Conservation (phyloP, 2,113 vertebrate genomes). For the Heterochromis multidens region DNA sequence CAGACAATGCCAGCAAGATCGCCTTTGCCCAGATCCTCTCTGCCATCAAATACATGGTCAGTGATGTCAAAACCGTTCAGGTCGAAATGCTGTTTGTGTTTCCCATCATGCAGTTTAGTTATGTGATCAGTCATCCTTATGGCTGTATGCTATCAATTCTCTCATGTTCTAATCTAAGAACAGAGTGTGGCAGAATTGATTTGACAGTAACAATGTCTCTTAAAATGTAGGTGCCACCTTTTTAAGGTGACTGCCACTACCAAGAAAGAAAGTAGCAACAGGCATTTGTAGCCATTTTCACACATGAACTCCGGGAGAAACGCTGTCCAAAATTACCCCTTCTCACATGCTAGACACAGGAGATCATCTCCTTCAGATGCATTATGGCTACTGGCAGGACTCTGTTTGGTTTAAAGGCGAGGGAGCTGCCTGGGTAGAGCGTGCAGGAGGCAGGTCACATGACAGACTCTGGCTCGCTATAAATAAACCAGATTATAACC, state of each 20-base stretch:
- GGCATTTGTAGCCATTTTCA: no score
- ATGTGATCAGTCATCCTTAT: background rate
- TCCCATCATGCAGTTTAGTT: background rate
- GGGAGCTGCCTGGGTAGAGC: background rate
- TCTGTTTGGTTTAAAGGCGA: background rate
- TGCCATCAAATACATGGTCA: slow-evolving; percentile 91
- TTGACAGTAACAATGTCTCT: no score
- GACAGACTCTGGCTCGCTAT: background rate
- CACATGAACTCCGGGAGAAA: no score
- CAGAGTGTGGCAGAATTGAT: no score
- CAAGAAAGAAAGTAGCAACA: no score
- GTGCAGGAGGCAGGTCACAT: background rate
- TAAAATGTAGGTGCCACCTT: no score
- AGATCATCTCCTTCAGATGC: background rate
- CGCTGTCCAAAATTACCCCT: background rate
- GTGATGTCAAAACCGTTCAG: background rate
- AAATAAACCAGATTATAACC: background rate
- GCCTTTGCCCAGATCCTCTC: slow-evolving; percentile 92
- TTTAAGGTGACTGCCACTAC: no score
- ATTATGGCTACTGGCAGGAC: background rate
- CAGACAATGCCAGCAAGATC: slow-evolving; percentile 83
- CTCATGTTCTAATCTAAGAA: no score
- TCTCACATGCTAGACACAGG: background rate
- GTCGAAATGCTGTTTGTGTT: background rate
- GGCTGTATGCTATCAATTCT: no score